Conservation (phyloP, 1,140 invertebrate species). For the Bombyx mori region DNA sequence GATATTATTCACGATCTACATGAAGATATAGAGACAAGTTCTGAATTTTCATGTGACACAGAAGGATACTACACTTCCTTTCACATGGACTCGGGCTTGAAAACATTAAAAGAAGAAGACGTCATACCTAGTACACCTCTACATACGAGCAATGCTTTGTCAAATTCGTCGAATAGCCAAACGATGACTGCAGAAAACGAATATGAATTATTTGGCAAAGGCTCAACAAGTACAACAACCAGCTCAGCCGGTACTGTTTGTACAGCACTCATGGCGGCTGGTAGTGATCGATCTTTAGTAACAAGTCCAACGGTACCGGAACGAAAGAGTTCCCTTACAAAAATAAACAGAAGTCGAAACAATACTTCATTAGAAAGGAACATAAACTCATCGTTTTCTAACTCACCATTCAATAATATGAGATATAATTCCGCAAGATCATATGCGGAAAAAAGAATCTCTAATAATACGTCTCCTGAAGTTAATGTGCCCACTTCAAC, state of each 20-base stretch:
- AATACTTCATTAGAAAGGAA: slow-evolving; percentile 73
- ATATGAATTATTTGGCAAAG: slow-evolving; percentile 90
- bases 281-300: slow-evolving; percentile 72
- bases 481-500: slow-evolving; percentile 29
- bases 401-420: slow-evolving; percentile 68
- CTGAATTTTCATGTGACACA: slow-evolving; percentile 95
- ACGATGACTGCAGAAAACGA: slow-evolving; percentile 83
- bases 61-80: slow-evolving; percentile 98
- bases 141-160: slow-evolving; percentile 75
- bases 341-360: slow-evolving; percentile 59
- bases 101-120: slow-evolving; percentile 87
- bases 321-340: slow-evolving; percentile 78
- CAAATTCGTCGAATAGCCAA: slow-evolving; percentile 74
- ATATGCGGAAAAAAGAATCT: slow-evolving; percentile 71
- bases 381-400: slow-evolving; percentile 43
- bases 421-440: slow-evolving; percentile 70
- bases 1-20: slow-evolving; percentile 82
- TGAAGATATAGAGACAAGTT: slow-evolving; percentile 92
- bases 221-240: slow-evolving; percentile 90
- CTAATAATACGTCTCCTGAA: slow-evolving; percentile 45
- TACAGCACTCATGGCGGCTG: slow-evolving; percentile 79
- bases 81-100: slow-evolving; percentile 94
- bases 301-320: slow-evolving; percentile 81
- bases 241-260: slow-evolving; percentile 92
- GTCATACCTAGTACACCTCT: slow-evolving; percentile 73